Conservation (phyloP, 2,113 vertebrate species). For the Pipa parva region DNA sequence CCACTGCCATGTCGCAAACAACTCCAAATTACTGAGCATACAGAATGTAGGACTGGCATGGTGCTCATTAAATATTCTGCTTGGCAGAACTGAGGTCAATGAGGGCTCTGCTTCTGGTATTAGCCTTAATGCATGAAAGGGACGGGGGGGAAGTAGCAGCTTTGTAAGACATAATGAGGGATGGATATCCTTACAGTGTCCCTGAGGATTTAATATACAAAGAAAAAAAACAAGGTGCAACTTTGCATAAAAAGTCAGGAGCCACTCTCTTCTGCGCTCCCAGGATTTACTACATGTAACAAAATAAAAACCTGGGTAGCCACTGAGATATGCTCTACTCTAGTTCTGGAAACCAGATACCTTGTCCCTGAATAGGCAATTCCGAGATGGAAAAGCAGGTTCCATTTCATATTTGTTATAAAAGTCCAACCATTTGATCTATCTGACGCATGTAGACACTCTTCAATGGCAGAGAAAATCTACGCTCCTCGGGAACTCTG, state of each 20-base stretch:
- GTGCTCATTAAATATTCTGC: too few relatives aligned
- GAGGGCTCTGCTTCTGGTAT: background rate
- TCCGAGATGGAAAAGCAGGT: background rate
- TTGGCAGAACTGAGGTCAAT: background rate
- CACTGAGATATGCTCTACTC: background rate
- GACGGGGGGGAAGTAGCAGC: background rate
- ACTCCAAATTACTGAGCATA: too few relatives aligned
- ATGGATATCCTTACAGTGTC: background rate
- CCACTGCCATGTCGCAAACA: too few relatives aligned
- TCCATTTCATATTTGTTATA: constrained; percentile 58
- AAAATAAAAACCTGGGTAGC: background rate
- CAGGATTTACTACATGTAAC: background rate
- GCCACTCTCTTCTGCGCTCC: background rate
- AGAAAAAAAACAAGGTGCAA: background rate
- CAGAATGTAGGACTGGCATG: too few relatives aligned
- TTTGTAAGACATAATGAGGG: constrained; percentile 13
- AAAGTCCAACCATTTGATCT: constrained; percentile 92
- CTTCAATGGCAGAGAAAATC: constrained; percentile 85
- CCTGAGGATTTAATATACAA: constrained; percentile 13
- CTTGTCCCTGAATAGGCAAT: background rate
- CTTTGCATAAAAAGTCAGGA: background rate
- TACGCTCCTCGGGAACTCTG: constrained; percentile 85
- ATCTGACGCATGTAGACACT: constrained; percentile 97
- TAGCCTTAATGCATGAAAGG: background rate
- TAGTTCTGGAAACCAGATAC: background rate